These are phyloP conservation scores for Cotesia glomerata DNA, from an alignment of 1,140 invertebrate genomes.

Conservation along the genomic window DNA sequence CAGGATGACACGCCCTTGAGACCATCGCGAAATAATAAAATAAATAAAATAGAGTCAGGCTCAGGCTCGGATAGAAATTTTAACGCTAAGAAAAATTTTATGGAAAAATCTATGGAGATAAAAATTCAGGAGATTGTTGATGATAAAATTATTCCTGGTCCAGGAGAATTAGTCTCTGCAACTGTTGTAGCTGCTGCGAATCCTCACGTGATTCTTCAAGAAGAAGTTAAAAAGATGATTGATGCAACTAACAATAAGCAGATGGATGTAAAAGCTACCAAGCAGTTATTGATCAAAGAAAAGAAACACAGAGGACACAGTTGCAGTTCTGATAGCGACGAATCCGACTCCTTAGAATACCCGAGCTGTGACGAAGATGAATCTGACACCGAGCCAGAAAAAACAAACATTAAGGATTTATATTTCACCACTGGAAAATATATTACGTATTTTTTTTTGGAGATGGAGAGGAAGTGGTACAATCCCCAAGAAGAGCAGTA, in stretches of 20 bases:
- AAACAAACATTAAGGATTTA: conserved; percentile 45
- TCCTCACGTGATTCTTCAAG: too few relatives aligned
- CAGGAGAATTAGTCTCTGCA: too few relatives aligned
- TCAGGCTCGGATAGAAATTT: conserved; percentile 40
- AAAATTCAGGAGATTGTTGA: background rate
- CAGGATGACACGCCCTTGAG: background rate
- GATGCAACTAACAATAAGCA: too few relatives aligned
- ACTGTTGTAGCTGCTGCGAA: too few relatives aligned
- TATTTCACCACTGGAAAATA: conserved; percentile 59
- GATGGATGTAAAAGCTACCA: too few relatives aligned
- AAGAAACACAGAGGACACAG: conserved; percentile 43
- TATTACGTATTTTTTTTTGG: conserved; percentile 55
- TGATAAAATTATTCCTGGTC: too few relatives aligned
- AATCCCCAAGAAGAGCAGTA: conserved; percentile 51
- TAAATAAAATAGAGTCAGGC: background rate
- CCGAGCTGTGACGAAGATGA: conserved; percentile 44
- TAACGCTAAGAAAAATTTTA: conserved; percentile 25
- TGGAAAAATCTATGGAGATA: background rate
- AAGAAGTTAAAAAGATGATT: too few relatives aligned
- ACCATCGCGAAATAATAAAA: background rate
- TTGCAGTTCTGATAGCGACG: conserved; percentile 51
- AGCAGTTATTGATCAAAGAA: conserved; percentile 29
- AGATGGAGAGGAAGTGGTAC: conserved; percentile 54
- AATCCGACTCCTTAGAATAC: conserved; percentile 45
- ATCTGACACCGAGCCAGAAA: conserved; percentile 37